phyloP scores from a whole-genome alignment of 1,140 invertebrate species.

The Aporrectodea caliginosa region DNA sequence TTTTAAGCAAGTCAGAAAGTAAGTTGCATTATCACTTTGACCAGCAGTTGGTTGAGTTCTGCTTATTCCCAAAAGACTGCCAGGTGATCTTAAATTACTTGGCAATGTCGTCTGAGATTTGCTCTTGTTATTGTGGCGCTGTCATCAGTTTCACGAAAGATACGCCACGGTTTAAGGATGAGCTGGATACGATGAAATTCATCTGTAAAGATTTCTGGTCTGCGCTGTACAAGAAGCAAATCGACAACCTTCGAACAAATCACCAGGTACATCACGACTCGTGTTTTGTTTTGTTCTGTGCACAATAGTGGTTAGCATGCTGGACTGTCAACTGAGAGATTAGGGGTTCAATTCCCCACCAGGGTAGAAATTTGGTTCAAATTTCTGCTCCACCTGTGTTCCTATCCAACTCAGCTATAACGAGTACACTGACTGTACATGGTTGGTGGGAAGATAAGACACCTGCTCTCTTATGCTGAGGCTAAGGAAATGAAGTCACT shows the following conservation, averaged over 20 bases:
- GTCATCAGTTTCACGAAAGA: constrained; percentile 74
- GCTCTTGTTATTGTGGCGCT: not conserved
- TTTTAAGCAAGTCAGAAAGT: not conserved
- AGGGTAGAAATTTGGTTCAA: too few species aligned
- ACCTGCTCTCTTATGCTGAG: too few species aligned
- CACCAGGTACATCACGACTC: constrained; percentile 65
- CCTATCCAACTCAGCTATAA: too few species aligned
- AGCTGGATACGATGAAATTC: constrained; percentile 96
- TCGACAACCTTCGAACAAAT: constrained; percentile 97
- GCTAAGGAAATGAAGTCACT: too few species aligned
- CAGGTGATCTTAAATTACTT: not conserved
- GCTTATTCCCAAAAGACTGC: not conserved
- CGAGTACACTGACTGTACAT: too few species aligned
- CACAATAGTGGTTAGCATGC: too few species aligned
- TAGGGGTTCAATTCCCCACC: too few species aligned
- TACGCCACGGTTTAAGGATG: constrained; percentile 89
- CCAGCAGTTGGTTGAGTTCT: not conserved
- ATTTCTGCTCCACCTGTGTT: too few species aligned
- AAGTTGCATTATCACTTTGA: not conserved
- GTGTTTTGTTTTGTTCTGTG: not conserved
- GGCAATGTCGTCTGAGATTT: not conserved
- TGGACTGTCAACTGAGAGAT: too few species aligned
- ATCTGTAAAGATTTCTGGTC: constrained; percentile 99
- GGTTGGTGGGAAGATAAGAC: too few species aligned
- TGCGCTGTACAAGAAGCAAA: constrained; percentile 93